A percentile compares a stretch with the other conserved stretches of the same genome.
These are phyloP conservation scores for Lacanobia wlatinum DNA, from an alignment of 2,888 invertebrate species.

Conservation along the genomic window DNA sequence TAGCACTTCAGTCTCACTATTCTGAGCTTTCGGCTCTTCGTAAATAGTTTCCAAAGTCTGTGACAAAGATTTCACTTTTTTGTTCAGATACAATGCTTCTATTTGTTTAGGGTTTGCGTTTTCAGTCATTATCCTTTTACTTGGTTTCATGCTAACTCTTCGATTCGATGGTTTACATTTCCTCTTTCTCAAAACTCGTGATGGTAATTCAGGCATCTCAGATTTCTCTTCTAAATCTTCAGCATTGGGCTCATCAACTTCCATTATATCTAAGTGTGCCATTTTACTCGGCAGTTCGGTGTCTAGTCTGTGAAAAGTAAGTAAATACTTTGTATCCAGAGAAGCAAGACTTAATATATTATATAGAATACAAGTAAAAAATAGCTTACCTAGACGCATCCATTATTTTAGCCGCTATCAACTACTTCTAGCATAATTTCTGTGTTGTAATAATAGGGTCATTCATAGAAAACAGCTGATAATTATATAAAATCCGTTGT, in stretches of 20 bases:
- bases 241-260: slow-evolving; percentile 73
- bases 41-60: slow-evolving; percentile 92
- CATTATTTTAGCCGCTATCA: slow-evolving; percentile 65
- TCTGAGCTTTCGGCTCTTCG: slow-evolving; percentile 90
- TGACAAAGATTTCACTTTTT: slow-evolving; percentile 87
- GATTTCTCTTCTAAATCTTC: slow-evolving; percentile 66
- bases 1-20: slow-evolving; percentile 80
- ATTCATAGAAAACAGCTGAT: slow-evolving; percentile 22
- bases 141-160: slow-evolving; percentile 87
- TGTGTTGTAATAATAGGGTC: background rate
- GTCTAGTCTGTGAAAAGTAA: slow-evolving; percentile 77
- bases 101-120: slow-evolving; percentile 86
- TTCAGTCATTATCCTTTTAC: slow-evolving; percentile 82
- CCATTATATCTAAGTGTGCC: slow-evolving; percentile 88
- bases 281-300: slow-evolving; percentile 85
- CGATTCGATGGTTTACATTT: slow-evolving; percentile 85
- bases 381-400: slow-evolving; percentile 75
- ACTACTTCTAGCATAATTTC: slow-evolving; percentile 33
- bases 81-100: slow-evolving; percentile 91
- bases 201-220: slow-evolving; percentile 70
- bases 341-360: slow-evolving; percentile 3
- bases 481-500: slow-evolving; percentile 36
- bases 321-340: background rate
- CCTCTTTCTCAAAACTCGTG: slow-evolving; percentile 83
- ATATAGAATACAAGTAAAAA: slow-evolving; percentile 10